Conservation (phyloP, 2,888 invertebrate species). For the Hydroisotoma schaefferi region DNA sequence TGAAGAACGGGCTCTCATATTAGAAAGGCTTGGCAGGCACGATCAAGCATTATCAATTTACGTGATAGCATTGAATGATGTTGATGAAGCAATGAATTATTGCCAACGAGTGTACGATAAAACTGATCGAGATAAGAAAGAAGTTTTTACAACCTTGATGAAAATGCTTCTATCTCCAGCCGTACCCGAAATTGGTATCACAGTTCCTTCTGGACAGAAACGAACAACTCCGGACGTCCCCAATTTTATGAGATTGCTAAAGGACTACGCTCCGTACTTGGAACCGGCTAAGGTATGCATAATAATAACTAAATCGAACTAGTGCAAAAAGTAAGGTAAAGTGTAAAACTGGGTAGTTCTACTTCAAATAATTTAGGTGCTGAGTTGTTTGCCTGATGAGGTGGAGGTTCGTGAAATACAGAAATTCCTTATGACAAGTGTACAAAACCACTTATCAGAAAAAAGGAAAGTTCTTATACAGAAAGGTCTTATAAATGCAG, state of each 20-base stretch:
- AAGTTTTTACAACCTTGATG: constrained; percentile 62
- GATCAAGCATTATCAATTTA: constrained; percentile 91
- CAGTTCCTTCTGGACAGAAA: constrained; percentile 53
- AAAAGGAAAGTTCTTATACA: constrained; percentile 73
- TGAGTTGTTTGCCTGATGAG: constrained; percentile 74
- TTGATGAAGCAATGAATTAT: constrained; percentile 77
- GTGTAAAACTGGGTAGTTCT: too few species aligned
- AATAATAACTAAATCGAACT: background rate
- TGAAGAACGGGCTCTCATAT: constrained; percentile 90
- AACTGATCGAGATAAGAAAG: constrained; percentile 39
- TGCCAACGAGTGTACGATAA: constrained; percentile 66
- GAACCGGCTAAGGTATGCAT: constrained; percentile 68
- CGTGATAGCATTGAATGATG: constrained; percentile 78
- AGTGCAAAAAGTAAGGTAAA: background rate
- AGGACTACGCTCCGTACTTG: constrained; percentile 78
- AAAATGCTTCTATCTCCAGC: constrained; percentile 59
- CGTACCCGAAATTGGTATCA: constrained; percentile 55
- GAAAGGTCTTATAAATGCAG: constrained; percentile 77
- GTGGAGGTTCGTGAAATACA: constrained; percentile 73
- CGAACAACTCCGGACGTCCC: constrained; percentile 71
- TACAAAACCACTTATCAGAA: constrained; percentile 69
- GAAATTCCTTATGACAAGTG: constrained; percentile 72
- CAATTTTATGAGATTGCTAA: constrained; percentile 73
- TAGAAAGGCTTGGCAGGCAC: constrained; percentile 85
- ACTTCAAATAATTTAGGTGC: constrained; percentile 55